Evolutionary conservation across 2,888 invertebrate species (phyloP).

Genomic region (Agonopterix arenella): DNA sequence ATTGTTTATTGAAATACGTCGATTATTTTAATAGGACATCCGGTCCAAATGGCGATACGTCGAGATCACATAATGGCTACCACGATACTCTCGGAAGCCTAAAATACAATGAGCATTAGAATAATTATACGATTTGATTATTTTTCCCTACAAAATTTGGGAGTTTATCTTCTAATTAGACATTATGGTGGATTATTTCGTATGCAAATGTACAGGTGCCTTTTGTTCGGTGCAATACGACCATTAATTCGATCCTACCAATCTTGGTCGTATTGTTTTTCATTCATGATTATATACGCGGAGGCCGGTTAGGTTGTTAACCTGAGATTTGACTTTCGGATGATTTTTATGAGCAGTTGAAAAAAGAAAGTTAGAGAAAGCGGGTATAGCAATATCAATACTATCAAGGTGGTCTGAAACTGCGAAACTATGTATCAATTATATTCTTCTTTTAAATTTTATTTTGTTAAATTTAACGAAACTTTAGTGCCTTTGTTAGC

Average conservation of each 20-base stretch:
- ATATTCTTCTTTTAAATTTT: too few species aligned
- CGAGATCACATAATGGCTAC: background rate
- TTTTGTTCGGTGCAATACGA: constrained; percentile 10
- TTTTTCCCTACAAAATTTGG: constrained; percentile 17
- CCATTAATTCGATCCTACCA: constrained; percentile 1
- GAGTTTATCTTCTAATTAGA: constrained; percentile 38
- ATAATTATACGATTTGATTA: constrained; percentile 48
- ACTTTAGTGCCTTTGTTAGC: too few species aligned
- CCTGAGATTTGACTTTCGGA: background rate
- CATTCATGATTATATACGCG: constrained; percentile 3
- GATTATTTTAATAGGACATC: constrained; percentile 73
- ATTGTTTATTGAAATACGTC: constrained; percentile 64
- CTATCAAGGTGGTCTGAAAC: too few species aligned
- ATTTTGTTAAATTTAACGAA: too few species aligned
- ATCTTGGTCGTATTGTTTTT: background rate
- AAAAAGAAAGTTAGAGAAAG: too few species aligned
- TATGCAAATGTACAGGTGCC: constrained; percentile 51
- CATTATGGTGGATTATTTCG: constrained; percentile 36
- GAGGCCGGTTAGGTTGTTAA: background rate
- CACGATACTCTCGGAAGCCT: constrained; percentile 1
- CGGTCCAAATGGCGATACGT: constrained; percentile 26
- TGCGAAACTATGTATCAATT: too few species aligned
- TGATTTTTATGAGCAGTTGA: too few species aligned
- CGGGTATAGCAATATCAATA: too few species aligned
- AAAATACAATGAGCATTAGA: constrained; percentile 39